Base-by-base conservation (phyloP, 2,797 vertebrate species). In the Gymnocypris eckloni region DNA sequence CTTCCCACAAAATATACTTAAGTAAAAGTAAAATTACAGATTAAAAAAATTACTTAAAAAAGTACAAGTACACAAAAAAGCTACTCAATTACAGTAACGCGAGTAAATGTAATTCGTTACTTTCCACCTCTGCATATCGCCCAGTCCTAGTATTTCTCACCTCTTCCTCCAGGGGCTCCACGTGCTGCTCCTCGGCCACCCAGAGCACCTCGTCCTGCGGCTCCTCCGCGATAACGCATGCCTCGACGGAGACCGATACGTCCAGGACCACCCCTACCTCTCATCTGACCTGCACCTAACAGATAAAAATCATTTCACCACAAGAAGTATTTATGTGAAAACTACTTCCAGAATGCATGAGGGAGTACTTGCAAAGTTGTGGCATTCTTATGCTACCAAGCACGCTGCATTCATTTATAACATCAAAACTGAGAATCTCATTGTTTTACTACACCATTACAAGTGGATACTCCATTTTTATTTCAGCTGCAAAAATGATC, bases 171-270 rank as follows among this genome's bases (percentile, higher is more conserved):
- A 13, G 96, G 92, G 12, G 95, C 96, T 25, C 96, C 97, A 89
- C 97, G 95, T 87, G 92, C 92, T 1, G 93, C 96, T 92, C 97
- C 95, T 88, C 95, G 92, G 84, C 95, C 94, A 28, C 33, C 79
- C 39, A 94, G 54, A 0, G 95, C 96, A 54, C 97, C 97, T 1
- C 98, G 96, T 69, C 97, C 96, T 52, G 92, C 3, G 13, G 93
- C 56, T 66, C 95, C 97, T 11, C 97, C 98, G 28, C 97, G 93
- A 3, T 94, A 89, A 81, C 95, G 88, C 93, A 97, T 95, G 91
- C 95, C 95, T 89, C 95, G 95, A 77, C 97, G 95, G 90, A 98
- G 93, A 0, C 96, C 95, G 90, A 97, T 92, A 33, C 97, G 94
- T 9, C 96, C 95, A 7, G 95, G 94, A 1, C 95, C 77, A 0